Percentiles rank a stretch among this genome's conserved stretches.
These are phyloP conservation scores for Syndactyla subalaris DNA, from an alignment of 2,797 vertebrate species.

Conservation along the genomic window DNA sequence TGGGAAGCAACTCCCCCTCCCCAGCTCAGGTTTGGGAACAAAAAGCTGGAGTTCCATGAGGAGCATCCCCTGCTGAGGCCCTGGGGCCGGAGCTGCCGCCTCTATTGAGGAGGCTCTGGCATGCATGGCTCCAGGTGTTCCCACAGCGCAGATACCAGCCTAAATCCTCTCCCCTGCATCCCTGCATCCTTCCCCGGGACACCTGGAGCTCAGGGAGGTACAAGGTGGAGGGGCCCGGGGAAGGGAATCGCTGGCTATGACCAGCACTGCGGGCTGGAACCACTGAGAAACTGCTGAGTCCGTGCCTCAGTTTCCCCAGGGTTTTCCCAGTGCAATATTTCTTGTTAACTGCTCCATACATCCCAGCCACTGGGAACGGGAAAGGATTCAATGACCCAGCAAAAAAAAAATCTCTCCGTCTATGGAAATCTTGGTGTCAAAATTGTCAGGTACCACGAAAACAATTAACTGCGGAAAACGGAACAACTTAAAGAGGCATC, in stretches of 20 bases:
- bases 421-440: background rate
- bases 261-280: background rate
- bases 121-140: slow-evolving; percentile 59
- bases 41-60: slow-evolving; percentile 29
- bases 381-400: background rate
- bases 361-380: background rate
- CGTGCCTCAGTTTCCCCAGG: slow-evolving; percentile 3
- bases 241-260: background rate
- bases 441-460: background rate
- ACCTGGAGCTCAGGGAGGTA: background rate
- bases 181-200: background rate
- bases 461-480: fast-evolving
- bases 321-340: background rate
- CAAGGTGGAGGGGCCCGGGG: background rate
- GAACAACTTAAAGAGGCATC: background rate
- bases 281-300: background rate
- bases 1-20: background rate
- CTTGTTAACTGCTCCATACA: background rate
- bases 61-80: slow-evolving; percentile 55
- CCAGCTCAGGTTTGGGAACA: slow-evolving; percentile 40
- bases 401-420: background rate
- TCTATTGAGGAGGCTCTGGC: slow-evolving; percentile 25
- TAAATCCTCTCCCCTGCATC: slow-evolving; percentile 14
- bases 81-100: background rate
- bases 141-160: background rate